Percentiles rank a stretch among this genome's conserved stretches.
These are phyloP conservation scores for Burhinus bistriatus DNA, from an alignment of 2,113 vertebrate genomes.

Conservation along the genomic window DNA sequence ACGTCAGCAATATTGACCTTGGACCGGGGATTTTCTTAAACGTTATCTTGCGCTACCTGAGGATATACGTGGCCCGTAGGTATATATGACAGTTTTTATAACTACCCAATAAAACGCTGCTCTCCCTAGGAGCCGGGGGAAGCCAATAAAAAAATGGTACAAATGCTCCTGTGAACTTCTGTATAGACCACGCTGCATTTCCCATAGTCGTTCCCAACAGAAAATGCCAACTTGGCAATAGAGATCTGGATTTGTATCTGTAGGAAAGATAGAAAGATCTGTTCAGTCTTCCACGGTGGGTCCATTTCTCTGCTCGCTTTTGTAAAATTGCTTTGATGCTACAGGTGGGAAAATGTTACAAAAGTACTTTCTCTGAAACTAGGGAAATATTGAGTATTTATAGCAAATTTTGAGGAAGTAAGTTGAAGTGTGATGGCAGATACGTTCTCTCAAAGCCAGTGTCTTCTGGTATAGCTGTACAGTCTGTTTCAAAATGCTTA, in stretches of 20 bases:
- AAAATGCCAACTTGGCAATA: not conserved
- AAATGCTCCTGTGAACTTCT: not conserved
- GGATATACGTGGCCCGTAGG: rapidly evolving
- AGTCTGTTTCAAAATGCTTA: not conserved
- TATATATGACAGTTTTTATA: not conserved
- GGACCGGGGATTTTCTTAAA: not conserved
- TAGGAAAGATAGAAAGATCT: not conserved
- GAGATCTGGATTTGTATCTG: not conserved
- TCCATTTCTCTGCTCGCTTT: not conserved
- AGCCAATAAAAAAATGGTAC: not conserved
- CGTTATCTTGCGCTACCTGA: rapidly evolving
- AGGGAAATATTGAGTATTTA: rapidly evolving
- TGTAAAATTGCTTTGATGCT: not conserved
- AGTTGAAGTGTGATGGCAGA: not conserved
- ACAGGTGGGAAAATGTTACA: not conserved
- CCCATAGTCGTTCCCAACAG: not conserved
- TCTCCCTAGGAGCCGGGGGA: not conserved
- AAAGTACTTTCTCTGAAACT: not conserved
- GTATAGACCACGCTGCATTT: rapidly evolving
- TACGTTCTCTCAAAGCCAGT: rapidly evolving
- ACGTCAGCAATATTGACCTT: rapidly evolving
- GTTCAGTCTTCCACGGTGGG: not conserved
- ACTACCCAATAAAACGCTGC: not conserved
- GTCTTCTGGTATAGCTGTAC: not conserved
- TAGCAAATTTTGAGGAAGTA: rapidly evolving